Evolutionary conservation across 2,888 invertebrate species (phyloP).

Genomic region (Tridacna crocea): DNA sequence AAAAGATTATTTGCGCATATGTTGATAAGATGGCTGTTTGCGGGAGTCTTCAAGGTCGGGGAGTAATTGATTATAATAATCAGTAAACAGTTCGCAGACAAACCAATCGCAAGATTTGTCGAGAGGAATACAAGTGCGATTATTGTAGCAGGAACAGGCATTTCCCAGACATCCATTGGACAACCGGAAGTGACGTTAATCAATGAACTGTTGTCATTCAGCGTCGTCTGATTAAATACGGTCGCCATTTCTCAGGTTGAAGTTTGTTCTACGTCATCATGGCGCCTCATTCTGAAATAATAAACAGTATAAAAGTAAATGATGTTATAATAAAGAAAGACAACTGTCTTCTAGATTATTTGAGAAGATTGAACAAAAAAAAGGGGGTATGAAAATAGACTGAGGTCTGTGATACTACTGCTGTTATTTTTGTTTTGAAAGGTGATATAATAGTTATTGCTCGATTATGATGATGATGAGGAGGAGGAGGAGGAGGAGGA

Average conservation of each 20-base stretch:
- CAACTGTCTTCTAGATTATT: too few species aligned
- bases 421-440: too few species aligned
- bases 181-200: constrained; percentile 14
- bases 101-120: constrained; percentile 38
- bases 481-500: too few species aligned
- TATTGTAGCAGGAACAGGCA: constrained; percentile 38
- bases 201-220: not conserved
- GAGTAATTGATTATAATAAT: constrained; percentile 77
- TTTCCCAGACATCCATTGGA: constrained; percentile 29
- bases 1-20: constrained; percentile 79
- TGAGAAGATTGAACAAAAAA: too few species aligned
- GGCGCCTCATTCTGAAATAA: too few species aligned
- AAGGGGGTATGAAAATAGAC: too few species aligned
- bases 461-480: too few species aligned
- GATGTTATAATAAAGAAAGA: too few species aligned
- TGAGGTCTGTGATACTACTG: too few species aligned
- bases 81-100: constrained; percentile 65
- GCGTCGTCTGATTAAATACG: not conserved
- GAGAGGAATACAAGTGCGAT: constrained; percentile 37
- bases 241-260: not conserved
- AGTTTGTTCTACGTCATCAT: too few species aligned
- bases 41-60: constrained; percentile 79
- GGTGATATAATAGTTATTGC: too few species aligned
- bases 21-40: constrained; percentile 80
- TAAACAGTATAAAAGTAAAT: too few species aligned